These are phyloP conservation scores for Phylloscopus trochilus DNA, from an alignment of 2,113 vertebrate species.

Conservation along the genomic window DNA sequence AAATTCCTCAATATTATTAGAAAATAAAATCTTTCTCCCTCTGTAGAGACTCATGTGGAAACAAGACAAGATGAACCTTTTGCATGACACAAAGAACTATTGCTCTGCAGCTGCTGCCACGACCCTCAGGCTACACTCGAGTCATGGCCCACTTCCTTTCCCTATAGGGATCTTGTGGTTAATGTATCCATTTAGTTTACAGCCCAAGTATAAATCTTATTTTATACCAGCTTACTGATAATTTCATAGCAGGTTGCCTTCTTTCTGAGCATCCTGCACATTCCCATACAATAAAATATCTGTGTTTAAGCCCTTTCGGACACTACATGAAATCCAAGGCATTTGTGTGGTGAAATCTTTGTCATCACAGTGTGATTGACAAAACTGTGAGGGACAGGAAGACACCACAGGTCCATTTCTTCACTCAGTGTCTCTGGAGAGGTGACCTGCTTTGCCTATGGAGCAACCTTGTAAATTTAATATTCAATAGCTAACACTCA, in stretches of 20 bases:
- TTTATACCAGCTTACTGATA: slow-evolving; percentile 2
- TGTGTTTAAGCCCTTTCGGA: not conserved
- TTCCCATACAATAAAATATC: not conserved
- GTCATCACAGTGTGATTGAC: not conserved
- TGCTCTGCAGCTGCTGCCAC: slow-evolving; percentile 33
- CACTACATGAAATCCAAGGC: not conserved
- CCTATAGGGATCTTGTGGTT: slow-evolving; percentile 13
- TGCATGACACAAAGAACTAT: slow-evolving; percentile 11
- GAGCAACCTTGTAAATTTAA: not conserved
- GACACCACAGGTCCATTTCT: not conserved
- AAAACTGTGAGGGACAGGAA: not conserved
- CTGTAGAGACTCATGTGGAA: not conserved
- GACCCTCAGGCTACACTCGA: slow-evolving; percentile 23
- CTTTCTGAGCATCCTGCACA: not conserved
- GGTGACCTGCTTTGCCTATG: not conserved
- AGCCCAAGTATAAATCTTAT: slow-evolving; percentile 31
- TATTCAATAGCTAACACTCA: not conserved
- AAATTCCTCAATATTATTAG: not conserved
- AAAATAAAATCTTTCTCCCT: not conserved
- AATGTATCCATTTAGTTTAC: slow-evolving; percentile 23
- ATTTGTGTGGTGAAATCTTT: not conserved
- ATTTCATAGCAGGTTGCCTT: not conserved
- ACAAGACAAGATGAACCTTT: slow-evolving; percentile 23
- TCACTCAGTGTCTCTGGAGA: not conserved
- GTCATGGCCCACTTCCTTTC: slow-evolving; percentile 19